These are phyloP conservation scores for Epiperipatus broadwayi DNA, from an alignment of 2,888 invertebrate genomes.

Conservation along the genomic window DNA sequence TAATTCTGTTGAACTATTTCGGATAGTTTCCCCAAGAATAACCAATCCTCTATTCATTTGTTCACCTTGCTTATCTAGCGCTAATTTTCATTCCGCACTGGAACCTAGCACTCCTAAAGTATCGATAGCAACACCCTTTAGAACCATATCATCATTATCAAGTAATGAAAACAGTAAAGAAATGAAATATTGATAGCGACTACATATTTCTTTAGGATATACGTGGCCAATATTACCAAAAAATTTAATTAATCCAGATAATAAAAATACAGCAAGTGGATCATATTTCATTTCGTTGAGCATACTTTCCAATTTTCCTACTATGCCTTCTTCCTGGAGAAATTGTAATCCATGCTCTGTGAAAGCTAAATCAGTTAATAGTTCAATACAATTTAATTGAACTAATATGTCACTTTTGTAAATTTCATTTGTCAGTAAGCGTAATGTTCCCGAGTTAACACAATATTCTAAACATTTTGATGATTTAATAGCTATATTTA, in stretches of 20 bases:
- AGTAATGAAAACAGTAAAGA: constrained; percentile 45
- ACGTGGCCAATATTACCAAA: constrained; percentile 56
- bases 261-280: constrained; percentile 42
- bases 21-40: constrained; percentile 39
- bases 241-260: constrained; percentile 65
- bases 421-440: constrained; percentile 44
- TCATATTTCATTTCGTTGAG: constrained; percentile 39
- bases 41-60: constrained; percentile 38
- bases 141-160: constrained; percentile 35
- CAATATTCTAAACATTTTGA: constrained; percentile 39
- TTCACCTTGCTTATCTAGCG: constrained; percentile 39
- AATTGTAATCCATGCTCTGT: constrained; percentile 51
- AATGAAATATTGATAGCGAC: constrained; percentile 46
- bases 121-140: constrained; percentile 51
- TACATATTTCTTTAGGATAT: constrained; percentile 51
- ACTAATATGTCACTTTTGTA: constrained; percentile 50
- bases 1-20: constrained; percentile 42
- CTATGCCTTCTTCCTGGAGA: constrained; percentile 45
- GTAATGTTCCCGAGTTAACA: constrained; percentile 41
- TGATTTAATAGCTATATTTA: constrained; percentile 36
- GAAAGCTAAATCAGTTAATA: constrained; percentile 48
- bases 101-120: constrained; percentile 54
- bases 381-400: constrained; percentile 58
- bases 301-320: constrained; percentile 42
- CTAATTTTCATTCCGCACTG: constrained; percentile 52